These are phyloP conservation scores for Pristionchus maxplancki DNA, from an alignment of 2,888 invertebrate genomes.

Conservation along the genomic window DNA sequence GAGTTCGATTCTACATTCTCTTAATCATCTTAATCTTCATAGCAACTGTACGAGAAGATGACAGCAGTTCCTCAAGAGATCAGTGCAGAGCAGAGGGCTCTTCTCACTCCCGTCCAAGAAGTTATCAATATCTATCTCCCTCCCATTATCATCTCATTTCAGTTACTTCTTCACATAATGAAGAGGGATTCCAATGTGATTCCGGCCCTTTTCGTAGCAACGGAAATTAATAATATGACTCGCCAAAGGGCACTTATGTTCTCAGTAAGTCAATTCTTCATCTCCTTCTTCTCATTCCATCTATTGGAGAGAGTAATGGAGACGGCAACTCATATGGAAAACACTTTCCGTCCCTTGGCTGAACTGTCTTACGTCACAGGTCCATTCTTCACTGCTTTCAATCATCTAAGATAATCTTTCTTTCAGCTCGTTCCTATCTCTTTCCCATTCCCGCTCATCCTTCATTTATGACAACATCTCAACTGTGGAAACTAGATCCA, in stretches of 20 bases:
- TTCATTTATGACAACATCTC: conserved; percentile 54
- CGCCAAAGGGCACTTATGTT: conserved; percentile 58
- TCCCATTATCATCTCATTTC: not conserved
- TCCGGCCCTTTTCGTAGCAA: conserved; percentile 63
- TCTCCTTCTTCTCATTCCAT: not conserved
- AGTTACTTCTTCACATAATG: conserved; percentile 59
- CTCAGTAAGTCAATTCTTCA: conserved; percentile 55
- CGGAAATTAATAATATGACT: conserved; percentile 56
- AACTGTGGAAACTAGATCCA: conserved; percentile 59
- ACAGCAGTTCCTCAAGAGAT: conserved; percentile 21
- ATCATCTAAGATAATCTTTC: no score
- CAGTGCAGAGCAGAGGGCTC: not conserved
- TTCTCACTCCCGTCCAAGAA: conserved; percentile 33
- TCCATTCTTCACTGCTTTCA: not conserved
- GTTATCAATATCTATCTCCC: not conserved
- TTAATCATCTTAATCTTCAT: not conserved
- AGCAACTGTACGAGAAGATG: conserved; percentile 31
- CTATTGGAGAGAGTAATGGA: conserved; percentile 59
- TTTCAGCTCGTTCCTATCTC: conserved; percentile 58
- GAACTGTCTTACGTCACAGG: conserved; percentile 62
- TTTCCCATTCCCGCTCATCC: conserved; percentile 64
- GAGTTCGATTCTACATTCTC: not conserved
- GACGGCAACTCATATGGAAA: conserved; percentile 56
- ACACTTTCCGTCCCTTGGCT: conserved; percentile 65
- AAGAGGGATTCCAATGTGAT: conserved; percentile 58